Base-by-base conservation (phyloP, 2,113 vertebrate genomes). In the Rafetus swinhoei region DNA sequence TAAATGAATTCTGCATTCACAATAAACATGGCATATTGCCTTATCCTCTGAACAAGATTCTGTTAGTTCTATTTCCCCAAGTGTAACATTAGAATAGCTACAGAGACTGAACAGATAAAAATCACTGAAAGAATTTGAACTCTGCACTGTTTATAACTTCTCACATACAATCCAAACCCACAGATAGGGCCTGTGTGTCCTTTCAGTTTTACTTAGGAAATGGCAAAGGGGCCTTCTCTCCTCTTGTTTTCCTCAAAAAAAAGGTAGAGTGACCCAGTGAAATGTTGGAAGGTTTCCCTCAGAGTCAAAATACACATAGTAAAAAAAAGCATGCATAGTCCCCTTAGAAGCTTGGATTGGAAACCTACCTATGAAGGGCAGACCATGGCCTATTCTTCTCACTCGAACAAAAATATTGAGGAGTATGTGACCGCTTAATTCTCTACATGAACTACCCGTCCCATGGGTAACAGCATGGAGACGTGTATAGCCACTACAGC, bases 391-490 rank as follows among this genome's bases (percentile, higher is more conserved):
- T 57, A 1, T 52, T 3, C 4, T 53, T 12, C 18, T 65, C 79
- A 32, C 0, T 32, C 88, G 62, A 60, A 86, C 81, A 87, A 82
- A 29, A 94, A 72, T 72, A 55, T 0, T 35, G 84, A 54, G 74
- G 89, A 60, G n/a, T 5, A 15, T 50, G 39, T 32, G 62, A 88
- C n/a, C 95, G 88, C 80, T 96, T 16, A 90, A 79, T 65, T 72
- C 2, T 0, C 5, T 27, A 24, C 22, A 84, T n/a, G 55, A 74
- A 45, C 79, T 97, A n/a, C 32, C 32, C 32, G 13, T n/a, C 62
- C 59, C 79, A 92, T 1, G 25, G 88, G 65, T 72, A 93, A 77
- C 89, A 90, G 88, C 69, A 86, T 60, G 8, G 76, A 93, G 81
- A 87, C 72, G 69, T 79, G 84, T 79, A 95, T 87, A 90, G 25